A percentile compares a stretch with the other conserved stretches of the same genome.
Conservation (phyloP, 92 coral and sea anemone genomes). For the Palythoa grandis region DNA sequence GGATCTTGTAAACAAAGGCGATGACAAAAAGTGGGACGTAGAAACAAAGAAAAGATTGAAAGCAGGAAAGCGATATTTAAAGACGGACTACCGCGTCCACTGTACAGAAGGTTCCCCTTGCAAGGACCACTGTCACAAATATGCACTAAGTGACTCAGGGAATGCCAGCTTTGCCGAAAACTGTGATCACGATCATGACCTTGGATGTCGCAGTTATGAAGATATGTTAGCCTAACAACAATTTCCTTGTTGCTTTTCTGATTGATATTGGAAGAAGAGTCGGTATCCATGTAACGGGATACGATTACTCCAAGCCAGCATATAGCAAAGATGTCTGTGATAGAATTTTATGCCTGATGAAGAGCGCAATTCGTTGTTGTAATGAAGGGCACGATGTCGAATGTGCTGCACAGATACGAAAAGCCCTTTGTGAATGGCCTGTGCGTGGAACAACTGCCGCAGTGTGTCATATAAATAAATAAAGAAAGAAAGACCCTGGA, state of each 20-base stretch:
- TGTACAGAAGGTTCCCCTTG: constrained; percentile 44
- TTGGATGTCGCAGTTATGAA: constrained; percentile 19
- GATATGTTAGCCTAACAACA: not conserved
- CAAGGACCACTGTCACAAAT: constrained; percentile 48
- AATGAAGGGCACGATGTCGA: not conserved
- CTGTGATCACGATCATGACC: constrained; percentile 29
- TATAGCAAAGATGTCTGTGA: constrained; percentile 18
- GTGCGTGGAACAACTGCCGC: too few species aligned
- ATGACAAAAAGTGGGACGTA: too few species aligned
- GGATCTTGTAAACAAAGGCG: too few species aligned
- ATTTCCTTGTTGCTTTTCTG: not conserved
- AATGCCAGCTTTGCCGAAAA: not conserved
- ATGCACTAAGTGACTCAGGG: constrained; percentile 33
- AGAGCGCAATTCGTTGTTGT: not conserved
- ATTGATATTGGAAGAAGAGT: constrained; percentile 23
- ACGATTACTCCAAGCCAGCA: constrained; percentile 31
- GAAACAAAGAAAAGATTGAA: too few species aligned
- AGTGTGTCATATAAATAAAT: not conserved
- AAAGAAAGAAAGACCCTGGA: too few species aligned
- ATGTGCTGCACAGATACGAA: constrained; percentile 1
- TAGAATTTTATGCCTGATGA: constrained; percentile 18
- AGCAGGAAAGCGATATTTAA: constrained; percentile 22
- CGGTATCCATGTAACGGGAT: constrained; percentile 8
- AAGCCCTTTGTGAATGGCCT: not conserved
- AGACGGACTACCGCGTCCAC: too few species aligned